Evolutionary conservation across 2,797 vertebrate genomes (phyloP).

Genomic region (Hemitrygon akajei): DNA sequence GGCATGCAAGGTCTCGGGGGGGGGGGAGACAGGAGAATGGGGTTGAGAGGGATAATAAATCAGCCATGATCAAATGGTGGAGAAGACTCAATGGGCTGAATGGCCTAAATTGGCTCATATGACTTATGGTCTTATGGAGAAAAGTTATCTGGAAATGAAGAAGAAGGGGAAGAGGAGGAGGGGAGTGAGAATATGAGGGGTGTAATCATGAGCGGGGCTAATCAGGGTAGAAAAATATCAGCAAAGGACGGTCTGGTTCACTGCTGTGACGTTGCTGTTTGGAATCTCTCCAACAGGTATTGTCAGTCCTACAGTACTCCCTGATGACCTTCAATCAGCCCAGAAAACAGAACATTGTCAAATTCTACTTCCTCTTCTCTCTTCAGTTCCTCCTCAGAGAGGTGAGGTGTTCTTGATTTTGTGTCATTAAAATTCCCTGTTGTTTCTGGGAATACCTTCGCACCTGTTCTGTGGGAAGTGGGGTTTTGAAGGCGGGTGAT

Average conservation of each 20-base stretch:
- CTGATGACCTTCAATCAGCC: conserved; percentile 49
- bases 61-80: too few species aligned
- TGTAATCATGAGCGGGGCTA: neutral
- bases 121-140: too few species aligned
- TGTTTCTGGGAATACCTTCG: neutral
- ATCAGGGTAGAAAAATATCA: neutral
- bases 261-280: neutral
- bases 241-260: neutral
- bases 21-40: too few species aligned
- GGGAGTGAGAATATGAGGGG: neutral
- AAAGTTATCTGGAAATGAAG: too few species aligned
- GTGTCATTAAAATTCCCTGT: neutral
- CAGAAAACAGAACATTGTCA: conserved; percentile 43
- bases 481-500: too few species aligned
- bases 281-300: conserved; percentile 38
- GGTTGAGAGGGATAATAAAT: too few species aligned
- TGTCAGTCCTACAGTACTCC: conserved; percentile 51
- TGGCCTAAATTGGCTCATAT: too few species aligned
- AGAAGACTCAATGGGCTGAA: too few species aligned
- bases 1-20: too few species aligned
- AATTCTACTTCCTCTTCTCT: conserved; percentile 51
- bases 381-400: conserved; percentile 48
- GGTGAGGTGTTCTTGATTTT: conserved; percentile 39
- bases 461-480: neutral
- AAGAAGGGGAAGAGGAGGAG: neutral